Evolutionary conservation across 2,113 vertebrate genomes (phyloP).

Genomic region (Procapra przewalskii): DNA sequence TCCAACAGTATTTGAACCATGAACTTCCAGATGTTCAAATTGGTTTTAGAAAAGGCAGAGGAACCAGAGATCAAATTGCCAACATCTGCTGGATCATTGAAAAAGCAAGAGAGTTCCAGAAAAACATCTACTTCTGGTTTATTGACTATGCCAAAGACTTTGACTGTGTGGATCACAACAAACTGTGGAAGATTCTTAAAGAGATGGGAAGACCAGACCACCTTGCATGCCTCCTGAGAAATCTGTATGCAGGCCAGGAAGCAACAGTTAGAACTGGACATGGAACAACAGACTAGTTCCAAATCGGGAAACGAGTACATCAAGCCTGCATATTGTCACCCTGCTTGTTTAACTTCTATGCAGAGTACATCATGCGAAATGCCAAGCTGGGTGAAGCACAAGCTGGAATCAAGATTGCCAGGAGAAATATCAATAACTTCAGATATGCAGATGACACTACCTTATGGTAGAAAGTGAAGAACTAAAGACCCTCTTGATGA

Average conservation of each 20-base stretch:
- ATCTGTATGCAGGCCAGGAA: neutral
- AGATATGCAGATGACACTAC: neutral
- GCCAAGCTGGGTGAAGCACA: neutral
- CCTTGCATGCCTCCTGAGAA: neutral
- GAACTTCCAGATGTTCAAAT: neutral
- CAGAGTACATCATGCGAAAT: neutral
- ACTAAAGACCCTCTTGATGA: neutral
- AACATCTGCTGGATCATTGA: fast-evolving
- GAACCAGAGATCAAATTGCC: neutral
- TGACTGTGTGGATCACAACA: neutral
- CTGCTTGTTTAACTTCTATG: neutral
- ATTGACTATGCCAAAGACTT: neutral
- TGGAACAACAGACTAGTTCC: neutral
- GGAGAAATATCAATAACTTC: neutral
- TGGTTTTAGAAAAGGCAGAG: neutral
- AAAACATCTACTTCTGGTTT: neutral
- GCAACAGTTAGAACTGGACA: neutral
- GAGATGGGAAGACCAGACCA: neutral
- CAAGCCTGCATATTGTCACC: neutral
- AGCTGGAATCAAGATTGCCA: neutral
- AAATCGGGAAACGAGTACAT: fast-evolving
- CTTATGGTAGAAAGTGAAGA: neutral
- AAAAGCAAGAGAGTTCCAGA: neutral
- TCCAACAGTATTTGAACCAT: neutral
- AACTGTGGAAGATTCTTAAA: neutral